Evolutionary conservation across 2,113 vertebrate genomes (phyloP), one percentile per base, ranked within the genome.

Genomic region (Zosterops borbonicus): DNA sequence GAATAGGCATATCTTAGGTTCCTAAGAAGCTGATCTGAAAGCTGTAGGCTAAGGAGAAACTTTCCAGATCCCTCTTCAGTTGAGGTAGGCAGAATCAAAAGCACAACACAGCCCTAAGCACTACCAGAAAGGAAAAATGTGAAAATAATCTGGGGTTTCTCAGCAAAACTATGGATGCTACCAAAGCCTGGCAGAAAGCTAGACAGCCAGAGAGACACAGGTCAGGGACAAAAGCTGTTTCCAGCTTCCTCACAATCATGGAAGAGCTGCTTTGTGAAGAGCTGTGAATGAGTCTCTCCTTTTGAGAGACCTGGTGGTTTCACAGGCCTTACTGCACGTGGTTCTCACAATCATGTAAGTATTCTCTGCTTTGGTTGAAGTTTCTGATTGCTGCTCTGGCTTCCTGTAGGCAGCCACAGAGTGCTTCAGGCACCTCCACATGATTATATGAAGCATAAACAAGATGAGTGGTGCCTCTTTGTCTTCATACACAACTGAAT

Each of bases 301-400:
- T 87, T 49, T 49, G 56, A 79, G 56, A 71, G 41, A 71, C 8
- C 7, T 11, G 7, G 65, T 8, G 9, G n/a, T 62, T 59, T 75
- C 91, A 28, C 14, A 77, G 70, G 9, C 62, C 65, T 53, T 83
- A 65, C 2, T 0, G 2, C 59, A 50, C 0, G 0, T 11, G 33
- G 11, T 17, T 83, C 63, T 77, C 21, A 28, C 62, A 90, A 62
- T 63, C 63, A 73, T 6, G 21, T 35, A 94, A 89, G 73, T 33
- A 70, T n/a, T 46, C 59, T 59, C 49, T 79, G 63, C 35, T 67
- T 62, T 65, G 33, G 50, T 12, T 50, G 28, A 58, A 50, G 24
- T 41, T 95, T 95, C 58, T 76, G 65, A 52, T 53, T 82, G 71
- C 70, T 92, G 78, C 53, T 89, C 69, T 91, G 81, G 27, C 64